Conservation (phyloP, 2,888 invertebrate genomes). For the Microctonus aethiopoides region DNA sequence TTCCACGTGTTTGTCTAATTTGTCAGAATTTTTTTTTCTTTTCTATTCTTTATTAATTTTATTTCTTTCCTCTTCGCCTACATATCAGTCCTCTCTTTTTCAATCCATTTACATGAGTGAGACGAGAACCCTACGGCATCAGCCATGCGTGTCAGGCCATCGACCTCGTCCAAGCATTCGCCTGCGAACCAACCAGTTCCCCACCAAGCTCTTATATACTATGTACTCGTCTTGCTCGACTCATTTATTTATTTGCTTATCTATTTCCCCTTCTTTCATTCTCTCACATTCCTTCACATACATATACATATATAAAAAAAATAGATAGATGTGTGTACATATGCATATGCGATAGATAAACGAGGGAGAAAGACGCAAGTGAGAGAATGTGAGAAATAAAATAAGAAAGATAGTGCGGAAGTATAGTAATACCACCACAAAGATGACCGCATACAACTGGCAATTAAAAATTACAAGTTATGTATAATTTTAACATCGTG, state of each 20-base stretch:
- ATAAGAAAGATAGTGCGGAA: neutral
- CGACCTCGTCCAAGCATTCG: constrained; percentile 58
- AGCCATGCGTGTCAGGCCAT: constrained; percentile 65
- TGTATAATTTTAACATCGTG: constrained; percentile 1
- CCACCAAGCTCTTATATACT: constrained; percentile 18
- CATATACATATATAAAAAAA: neutral
- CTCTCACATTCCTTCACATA: neutral
- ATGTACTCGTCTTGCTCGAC: constrained; percentile 16
- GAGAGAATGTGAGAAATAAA: neutral
- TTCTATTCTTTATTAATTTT: neutral
- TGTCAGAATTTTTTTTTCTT: neutral
- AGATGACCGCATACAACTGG: constrained; percentile 10
- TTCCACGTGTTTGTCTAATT: neutral
- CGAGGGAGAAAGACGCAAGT: neutral
- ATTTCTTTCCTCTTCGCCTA: constrained; percentile 25
- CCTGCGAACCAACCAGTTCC: constrained; percentile 34
- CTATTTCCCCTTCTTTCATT: neutral
- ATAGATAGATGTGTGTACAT: neutral
- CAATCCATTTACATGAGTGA: constrained; percentile 12
- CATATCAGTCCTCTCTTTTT: constrained; percentile 42
- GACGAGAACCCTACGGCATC: constrained; percentile 48
- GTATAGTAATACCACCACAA: constrained; percentile 1
- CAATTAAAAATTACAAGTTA: constrained; percentile 9
- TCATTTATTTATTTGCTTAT: constrained; percentile 38
- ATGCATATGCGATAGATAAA: neutral